Percentiles rank a stretch among this genome's conserved stretches.
phyloP scores from a whole-genome alignment of 2,797 vertebrate genomes.

The Micrastur ruficollis region DNA sequence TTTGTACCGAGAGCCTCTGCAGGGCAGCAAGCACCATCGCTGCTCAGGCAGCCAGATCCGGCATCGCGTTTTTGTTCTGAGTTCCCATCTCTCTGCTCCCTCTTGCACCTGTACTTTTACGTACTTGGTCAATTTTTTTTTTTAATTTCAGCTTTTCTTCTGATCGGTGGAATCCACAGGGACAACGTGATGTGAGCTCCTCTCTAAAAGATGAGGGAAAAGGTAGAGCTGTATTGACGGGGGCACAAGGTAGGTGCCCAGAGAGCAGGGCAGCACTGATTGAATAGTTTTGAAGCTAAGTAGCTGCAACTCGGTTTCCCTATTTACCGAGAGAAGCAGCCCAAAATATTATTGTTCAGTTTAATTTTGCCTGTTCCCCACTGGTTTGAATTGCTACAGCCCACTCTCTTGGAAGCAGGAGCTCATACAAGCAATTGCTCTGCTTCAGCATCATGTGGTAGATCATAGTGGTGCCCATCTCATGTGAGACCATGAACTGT shows the following conservation, averaged over 20 bases:
- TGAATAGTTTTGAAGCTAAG: neutral
- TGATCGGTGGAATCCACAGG: neutral
- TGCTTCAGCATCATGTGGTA: neutral
- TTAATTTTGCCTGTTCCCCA: neutral
- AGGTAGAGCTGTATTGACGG: fast-evolving
- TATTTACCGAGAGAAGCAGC: neutral
- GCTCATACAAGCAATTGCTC: neutral
- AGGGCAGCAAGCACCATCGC: fast-evolving
- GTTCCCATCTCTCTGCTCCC: neutral
- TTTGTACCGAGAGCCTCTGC: neutral
- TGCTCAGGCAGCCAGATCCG: neutral
- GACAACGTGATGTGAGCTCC: neutral
- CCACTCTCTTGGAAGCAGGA: neutral
- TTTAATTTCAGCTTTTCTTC: neutral
- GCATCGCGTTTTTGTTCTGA: neutral
- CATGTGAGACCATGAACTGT: neutral
- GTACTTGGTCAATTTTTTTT: neutral
- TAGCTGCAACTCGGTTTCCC: neutral
- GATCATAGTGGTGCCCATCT: neutral
- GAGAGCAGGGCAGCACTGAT: neutral
- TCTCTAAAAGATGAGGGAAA: neutral
- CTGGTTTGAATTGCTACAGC: neutral
- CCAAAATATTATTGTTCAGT: neutral
- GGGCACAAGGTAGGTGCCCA: neutral
- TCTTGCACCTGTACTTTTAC: neutral